A percentile compares a stretch with the other conserved stretches of the same genome.
Evolutionary conservation across 2,797 vertebrate genomes (phyloP).

Genomic region (Betta splendens): DNA sequence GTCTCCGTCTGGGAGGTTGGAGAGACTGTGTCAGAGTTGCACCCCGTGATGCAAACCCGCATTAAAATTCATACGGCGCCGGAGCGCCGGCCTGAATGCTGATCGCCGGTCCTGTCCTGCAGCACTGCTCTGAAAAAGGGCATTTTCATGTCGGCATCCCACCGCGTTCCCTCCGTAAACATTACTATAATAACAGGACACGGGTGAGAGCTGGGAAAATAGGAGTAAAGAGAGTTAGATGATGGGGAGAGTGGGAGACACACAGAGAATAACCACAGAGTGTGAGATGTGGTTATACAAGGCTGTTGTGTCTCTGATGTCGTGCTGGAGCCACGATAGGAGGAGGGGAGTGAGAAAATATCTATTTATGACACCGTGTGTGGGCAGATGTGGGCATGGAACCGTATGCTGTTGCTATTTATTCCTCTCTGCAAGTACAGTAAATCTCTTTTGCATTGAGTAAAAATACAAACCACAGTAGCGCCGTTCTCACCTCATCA

Average conservation of each 20-base stretch:
- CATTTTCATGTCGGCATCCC: constrained; percentile 6
- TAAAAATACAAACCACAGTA: background rate
- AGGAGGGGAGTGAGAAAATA: constrained; percentile 45
- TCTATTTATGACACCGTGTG: constrained; percentile 68
- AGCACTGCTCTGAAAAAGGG: constrained; percentile 16
- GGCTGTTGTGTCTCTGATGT: constrained; percentile 70
- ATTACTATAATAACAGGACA: constrained; percentile 27
- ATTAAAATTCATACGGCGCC: constrained; percentile 67
- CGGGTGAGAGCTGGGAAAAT: constrained; percentile 9
- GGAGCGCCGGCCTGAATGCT: constrained; percentile 58
- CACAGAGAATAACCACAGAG: constrained; percentile 32
- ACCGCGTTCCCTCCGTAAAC: constrained; percentile 16
- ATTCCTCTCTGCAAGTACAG: constrained; percentile 16
- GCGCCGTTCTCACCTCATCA: constrained; percentile 5
- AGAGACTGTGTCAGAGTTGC: constrained; percentile 63
- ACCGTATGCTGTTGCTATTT: constrained; percentile 65
- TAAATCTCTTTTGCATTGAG: constrained; percentile 31
- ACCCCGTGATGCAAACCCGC: constrained; percentile 56
- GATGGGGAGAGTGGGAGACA: constrained; percentile 50
- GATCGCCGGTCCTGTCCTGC: constrained; percentile 49
- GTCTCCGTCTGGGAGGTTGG: constrained; percentile 41
- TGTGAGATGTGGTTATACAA: constrained; percentile 62
- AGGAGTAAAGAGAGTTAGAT: constrained; percentile 32
- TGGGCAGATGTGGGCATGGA: constrained; percentile 69
- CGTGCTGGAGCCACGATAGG: constrained; percentile 55